These are phyloP conservation scores for Festucalex cinctus DNA, from an alignment of 2,113 vertebrate genomes.

Conservation along the genomic window DNA sequence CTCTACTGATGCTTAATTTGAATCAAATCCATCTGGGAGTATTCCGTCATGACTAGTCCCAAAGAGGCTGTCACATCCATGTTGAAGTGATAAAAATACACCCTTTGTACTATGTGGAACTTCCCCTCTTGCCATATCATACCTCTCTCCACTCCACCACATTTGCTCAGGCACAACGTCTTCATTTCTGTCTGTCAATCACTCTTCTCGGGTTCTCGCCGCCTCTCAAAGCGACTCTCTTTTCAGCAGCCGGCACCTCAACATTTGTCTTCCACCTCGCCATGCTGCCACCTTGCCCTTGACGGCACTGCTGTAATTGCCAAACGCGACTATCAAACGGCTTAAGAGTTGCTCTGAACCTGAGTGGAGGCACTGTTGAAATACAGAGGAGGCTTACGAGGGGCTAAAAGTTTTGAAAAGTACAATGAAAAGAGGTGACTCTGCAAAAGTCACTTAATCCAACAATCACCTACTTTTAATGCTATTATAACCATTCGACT, in stretches of 20 bases:
- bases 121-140: conserved; percentile 10
- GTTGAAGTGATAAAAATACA: conserved; percentile 29
- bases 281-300: conserved; percentile 14
- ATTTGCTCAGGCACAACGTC: conserved; percentile 9
- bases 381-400: not conserved
- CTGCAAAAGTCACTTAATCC: not conserved
- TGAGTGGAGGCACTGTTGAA: conserved; percentile 8
- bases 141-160: conserved; percentile 10
- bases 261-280: not conserved
- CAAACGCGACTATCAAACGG: conserved; percentile 24
- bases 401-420: not conserved
- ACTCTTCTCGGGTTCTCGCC: conserved; percentile 8
- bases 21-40: not conserved
- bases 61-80: not conserved
- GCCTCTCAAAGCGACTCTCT: conserved; percentile 13
- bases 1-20: not conserved
- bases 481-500: not conserved
- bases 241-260: conserved; percentile 9
- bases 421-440: not conserved
- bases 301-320: conserved; percentile 24
- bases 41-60: not conserved
- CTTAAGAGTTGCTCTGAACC: conserved; percentile 12
- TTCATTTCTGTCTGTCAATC: conserved; percentile 42
- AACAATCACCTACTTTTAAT: not conserved
- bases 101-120: conserved; percentile 29